Conservation (phyloP, 2,113 vertebrate genomes). For the Cairina moschata region DNA sequence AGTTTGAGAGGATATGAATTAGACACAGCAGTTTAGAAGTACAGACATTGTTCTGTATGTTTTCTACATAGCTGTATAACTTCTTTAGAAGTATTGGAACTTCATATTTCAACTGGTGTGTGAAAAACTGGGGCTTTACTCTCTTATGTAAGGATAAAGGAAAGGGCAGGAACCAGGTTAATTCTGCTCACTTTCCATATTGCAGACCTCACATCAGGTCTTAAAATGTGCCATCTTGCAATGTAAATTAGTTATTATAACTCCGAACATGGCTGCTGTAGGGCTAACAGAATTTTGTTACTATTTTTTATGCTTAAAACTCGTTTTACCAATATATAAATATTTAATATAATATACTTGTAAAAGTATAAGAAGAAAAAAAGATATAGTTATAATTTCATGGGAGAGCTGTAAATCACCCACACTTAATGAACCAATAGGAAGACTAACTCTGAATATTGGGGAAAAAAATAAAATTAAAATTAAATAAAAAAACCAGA, state of each 20-base stretch:
- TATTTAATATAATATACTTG: too few species aligned
- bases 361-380: not conserved
- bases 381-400: not conserved
- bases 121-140: not conserved
- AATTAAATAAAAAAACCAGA: not conserved
- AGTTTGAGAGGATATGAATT: not conserved
- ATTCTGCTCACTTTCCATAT: not conserved
- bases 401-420: not conserved
- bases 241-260: not conserved
- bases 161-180: not conserved
- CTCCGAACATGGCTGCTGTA: not conserved
- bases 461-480: not conserved
- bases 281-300: not conserved
- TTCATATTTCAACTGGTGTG: not conserved
- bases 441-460: not conserved
- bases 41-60: not conserved
- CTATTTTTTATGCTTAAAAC: not conserved
- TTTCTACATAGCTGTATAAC: not conserved
- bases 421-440: not conserved
- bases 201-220: not conserved
- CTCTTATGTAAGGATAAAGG: not conserved
- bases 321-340: not conserved
- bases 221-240: not conserved
- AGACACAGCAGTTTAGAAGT: not conserved
- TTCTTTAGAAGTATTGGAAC: not conserved